A percentile compares a stretch with the other conserved stretches of the same genome.
phyloP scores from a whole-genome alignment of 2,888 invertebrate species.

The Steinernema carpocapsae region DNA sequence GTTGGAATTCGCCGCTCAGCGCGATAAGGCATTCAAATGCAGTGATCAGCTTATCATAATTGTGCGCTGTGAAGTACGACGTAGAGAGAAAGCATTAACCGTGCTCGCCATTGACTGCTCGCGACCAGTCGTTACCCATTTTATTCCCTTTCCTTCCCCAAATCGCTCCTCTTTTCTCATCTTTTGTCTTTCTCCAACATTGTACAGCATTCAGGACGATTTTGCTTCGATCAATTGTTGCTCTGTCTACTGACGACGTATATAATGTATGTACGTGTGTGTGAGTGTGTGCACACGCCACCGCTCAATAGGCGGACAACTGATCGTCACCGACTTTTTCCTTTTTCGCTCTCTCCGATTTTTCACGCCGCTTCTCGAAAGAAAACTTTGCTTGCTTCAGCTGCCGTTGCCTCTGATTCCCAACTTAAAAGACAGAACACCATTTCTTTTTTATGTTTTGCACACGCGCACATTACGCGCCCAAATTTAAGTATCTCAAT shows the following conservation, averaged over 20 bases:
- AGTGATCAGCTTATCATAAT: slow-evolving; percentile 34
- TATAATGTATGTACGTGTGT: slow-evolving; percentile 33
- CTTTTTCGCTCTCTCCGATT: slow-evolving; percentile 15
- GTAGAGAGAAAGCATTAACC: slow-evolving; percentile 21
- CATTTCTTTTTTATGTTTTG: slow-evolving; percentile 6
- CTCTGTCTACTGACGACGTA: slow-evolving; percentile 33
- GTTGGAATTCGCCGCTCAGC: slow-evolving; percentile 12
- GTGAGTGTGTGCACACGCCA: slow-evolving; percentile 24
- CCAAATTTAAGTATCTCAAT: slow-evolving; percentile 24
- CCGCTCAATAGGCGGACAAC: slow-evolving; percentile 27
- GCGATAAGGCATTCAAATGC: slow-evolving; percentile 32
- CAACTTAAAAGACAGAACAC: not conserved
- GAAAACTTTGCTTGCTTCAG: too few relatives aligned
- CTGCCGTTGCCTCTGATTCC: not conserved
- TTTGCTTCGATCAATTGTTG: slow-evolving; percentile 28
- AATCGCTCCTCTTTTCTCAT: slow-evolving; percentile 5
- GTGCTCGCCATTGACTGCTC: slow-evolving; percentile 28
- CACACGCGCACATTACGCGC: not conserved
- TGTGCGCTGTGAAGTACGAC: slow-evolving; percentile 34
- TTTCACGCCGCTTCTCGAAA: slow-evolving; percentile 18
- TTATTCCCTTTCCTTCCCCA: slow-evolving; percentile 29
- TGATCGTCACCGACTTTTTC: slow-evolving; percentile 31
- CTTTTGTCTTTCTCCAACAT: slow-evolving; percentile 29
- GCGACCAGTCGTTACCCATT: slow-evolving; percentile 35
- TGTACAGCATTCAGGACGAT: slow-evolving; percentile 32